Evolutionary conservation across 2,113 vertebrate genomes (phyloP).

Genomic region (Sinocyclocheilus grahami): DNA sequence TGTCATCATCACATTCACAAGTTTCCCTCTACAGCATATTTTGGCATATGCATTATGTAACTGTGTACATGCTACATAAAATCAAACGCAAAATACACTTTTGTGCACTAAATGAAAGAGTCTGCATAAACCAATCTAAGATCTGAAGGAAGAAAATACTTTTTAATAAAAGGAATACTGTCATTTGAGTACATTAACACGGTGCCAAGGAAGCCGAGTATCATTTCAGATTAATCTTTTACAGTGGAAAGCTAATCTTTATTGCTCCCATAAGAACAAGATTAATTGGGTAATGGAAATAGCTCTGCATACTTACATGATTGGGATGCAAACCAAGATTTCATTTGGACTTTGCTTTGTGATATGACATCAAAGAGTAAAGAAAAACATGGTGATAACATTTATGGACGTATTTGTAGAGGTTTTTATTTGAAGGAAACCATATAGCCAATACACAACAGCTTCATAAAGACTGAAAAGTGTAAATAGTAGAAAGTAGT

Average conservation of each 20-base stretch:
- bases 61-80: neutral
- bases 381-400: neutral
- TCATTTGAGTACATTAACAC: neutral
- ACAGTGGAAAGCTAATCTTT: neutral
- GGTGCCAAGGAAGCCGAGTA: neutral
- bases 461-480: neutral
- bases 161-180: neutral
- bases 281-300: neutral
- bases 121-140: neutral
- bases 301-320: neutral
- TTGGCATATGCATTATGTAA: neutral
- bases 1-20: neutral
- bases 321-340: neutral
- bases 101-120: neutral
- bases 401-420: too few species aligned
- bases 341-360: neutral
- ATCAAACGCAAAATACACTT: neutral
- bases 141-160: neutral
- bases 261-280: neutral
- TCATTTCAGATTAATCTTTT: neutral
- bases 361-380: neutral
- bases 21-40: neutral
- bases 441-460: neutral
- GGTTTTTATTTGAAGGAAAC: neutral
- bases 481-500: neutral